These are phyloP conservation scores for Brachyopa scutellaris DNA, from an alignment of 2,888 invertebrate species.

Conservation along the genomic window DNA sequence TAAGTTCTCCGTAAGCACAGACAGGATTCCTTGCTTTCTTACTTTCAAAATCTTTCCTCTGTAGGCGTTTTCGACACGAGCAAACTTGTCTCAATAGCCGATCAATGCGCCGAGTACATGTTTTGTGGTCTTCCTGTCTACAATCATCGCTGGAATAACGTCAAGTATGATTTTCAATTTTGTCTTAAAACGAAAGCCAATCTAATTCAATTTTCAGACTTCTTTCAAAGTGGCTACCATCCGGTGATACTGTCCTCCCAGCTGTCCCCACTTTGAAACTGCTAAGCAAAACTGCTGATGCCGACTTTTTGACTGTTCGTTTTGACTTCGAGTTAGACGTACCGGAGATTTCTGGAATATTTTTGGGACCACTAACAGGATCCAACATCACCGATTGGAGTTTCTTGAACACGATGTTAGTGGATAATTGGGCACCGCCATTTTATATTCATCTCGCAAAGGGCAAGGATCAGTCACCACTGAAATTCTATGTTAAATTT, in stretches of 20 bases:
- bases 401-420: conserved; percentile 75
- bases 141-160: conserved; percentile 76
- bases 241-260: conserved; percentile 74
- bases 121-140: conserved; percentile 79
- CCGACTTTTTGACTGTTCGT: conserved; percentile 63
- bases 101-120: conserved; percentile 75
- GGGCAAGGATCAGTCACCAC: conserved; percentile 75
- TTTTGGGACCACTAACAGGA: conserved; percentile 75
- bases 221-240: conserved; percentile 75
- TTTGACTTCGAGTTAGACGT: conserved; percentile 77
- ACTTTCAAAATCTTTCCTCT: background rate
- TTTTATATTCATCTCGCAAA: conserved; percentile 77
- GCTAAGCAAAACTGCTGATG: conserved; percentile 66
- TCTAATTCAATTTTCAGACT: background rate
- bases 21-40: background rate
- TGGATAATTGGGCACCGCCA: conserved; percentile 73
- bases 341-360: conserved; percentile 77
- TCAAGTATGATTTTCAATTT: conserved; percentile 1
- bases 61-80: conserved; percentile 73
- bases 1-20: conserved; percentile 15
- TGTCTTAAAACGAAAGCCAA: conserved; percentile 52
- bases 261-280: conserved; percentile 72
- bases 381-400: conserved; percentile 76
- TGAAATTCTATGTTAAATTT: conserved; percentile 75
- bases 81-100: conserved; percentile 66